A percentile compares a stretch with the other conserved stretches of the same genome.
Evolutionary conservation across 2,888 invertebrate species (phyloP).

Genomic region (Smittia sp.): DNA sequence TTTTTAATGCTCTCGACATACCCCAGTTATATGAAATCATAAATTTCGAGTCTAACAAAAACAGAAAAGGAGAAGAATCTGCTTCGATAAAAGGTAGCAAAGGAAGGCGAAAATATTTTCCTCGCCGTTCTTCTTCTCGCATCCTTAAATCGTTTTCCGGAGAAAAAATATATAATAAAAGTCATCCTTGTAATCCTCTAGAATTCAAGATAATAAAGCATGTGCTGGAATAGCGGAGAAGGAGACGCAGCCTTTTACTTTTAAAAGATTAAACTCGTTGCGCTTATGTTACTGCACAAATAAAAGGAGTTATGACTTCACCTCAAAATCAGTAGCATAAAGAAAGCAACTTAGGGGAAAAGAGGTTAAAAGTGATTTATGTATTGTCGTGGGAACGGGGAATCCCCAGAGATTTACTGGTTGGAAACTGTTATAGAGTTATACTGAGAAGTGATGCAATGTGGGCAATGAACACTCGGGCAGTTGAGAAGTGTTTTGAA

Average conservation of each 20-base stretch:
- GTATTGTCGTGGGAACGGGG: background rate
- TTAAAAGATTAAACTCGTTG: background rate
- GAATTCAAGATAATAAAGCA: slow-evolving; percentile 16
- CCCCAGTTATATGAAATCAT: slow-evolving; percentile 38
- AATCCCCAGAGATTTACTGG: background rate
- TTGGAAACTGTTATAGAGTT: too few species aligned
- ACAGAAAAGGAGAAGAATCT: background rate
- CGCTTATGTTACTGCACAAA: background rate
- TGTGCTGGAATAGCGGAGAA: background rate
- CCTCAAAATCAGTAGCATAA: background rate
- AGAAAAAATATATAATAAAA: slow-evolving; percentile 28
- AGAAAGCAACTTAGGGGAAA: background rate
- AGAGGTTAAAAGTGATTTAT: slow-evolving; percentile 3
- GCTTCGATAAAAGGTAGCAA: background rate
- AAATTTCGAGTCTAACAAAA: slow-evolving; percentile 21
- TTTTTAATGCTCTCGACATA: slow-evolving; percentile 38
- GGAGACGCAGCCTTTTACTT: background rate
- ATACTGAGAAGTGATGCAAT: too few species aligned
- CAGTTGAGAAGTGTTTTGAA: too few species aligned
- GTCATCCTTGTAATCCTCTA: slow-evolving; percentile 28
- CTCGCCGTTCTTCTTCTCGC: background rate
- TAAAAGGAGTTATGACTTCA: background rate
- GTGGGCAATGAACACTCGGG: too few species aligned
- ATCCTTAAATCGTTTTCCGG: slow-evolving; percentile 17
- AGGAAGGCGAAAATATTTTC: slow-evolving; percentile 3